phyloP scores from a whole-genome alignment of 2,113 vertebrate species.

The Ibidorhyncha struthersii region DNA sequence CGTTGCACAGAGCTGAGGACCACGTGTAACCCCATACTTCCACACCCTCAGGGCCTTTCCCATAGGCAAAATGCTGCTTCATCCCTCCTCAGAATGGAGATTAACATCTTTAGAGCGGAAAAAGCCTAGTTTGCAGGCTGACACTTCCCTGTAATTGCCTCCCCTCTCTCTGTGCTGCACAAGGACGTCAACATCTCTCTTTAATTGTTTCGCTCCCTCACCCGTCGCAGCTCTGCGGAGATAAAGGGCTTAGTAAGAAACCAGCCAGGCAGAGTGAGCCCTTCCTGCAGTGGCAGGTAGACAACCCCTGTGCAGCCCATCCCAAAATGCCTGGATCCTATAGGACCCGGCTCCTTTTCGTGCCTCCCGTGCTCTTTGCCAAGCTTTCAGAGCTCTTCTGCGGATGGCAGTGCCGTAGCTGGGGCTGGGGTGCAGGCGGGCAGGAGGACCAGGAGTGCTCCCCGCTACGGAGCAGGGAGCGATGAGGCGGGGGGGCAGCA shows the following conservation, averaged over 20 bases:
- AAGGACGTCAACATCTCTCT: neutral
- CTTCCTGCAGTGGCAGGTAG: neutral
- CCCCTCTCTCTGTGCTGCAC: neutral
- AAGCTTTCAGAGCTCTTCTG: neutral
- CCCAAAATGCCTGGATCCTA: neutral
- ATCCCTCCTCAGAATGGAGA: neutral
- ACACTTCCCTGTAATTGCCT: neutral
- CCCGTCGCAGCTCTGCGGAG: rapidly evolving
- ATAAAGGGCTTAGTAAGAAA: neutral
- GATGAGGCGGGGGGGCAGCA: rapidly evolving
- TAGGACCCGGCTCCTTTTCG: neutral
- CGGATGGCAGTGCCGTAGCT: neutral
- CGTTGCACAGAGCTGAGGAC: rapidly evolving
- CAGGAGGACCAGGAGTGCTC: neutral
- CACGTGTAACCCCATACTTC: neutral
- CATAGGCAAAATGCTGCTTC: neutral
- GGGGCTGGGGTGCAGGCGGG: neutral
- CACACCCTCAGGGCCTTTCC: neutral
- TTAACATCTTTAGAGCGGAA: neutral
- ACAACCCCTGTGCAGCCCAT: neutral
- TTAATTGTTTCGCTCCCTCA: neutral
- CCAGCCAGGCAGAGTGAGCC: rapidly evolving
- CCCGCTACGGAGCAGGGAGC: neutral
- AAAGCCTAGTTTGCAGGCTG: neutral
- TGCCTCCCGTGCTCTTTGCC: rapidly evolving